phyloP scores from a whole-genome alignment of 2,797 vertebrate species.

The Thamnophis elegans region DNA sequence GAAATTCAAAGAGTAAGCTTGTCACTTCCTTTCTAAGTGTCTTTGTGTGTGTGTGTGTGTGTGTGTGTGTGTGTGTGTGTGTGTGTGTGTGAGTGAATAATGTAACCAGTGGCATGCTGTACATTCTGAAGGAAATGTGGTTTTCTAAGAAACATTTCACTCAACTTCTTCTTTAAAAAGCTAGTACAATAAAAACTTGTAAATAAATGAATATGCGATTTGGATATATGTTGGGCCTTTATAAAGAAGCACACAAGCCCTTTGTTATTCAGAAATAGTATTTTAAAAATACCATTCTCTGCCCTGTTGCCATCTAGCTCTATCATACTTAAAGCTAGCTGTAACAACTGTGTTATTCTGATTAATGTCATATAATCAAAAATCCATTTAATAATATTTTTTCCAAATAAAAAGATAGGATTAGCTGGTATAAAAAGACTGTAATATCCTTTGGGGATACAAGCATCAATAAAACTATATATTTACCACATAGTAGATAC shows the following conservation, averaged over 20 bases:
- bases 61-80: not conserved
- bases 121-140: not conserved
- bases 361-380: not conserved
- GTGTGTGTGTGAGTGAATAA: not conserved
- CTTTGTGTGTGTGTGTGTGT: not conserved
- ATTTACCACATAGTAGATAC: conserved; percentile 19
- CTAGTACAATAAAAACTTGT: not conserved
- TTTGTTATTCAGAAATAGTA: not conserved
- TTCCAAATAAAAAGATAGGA: conserved; percentile 1
- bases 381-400: conserved; percentile 12
- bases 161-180: not conserved
- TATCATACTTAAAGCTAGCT: conserved; percentile 10
- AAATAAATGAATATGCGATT: not conserved
- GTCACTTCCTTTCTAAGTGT: not conserved
- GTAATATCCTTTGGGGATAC: conserved; percentile 1
- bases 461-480: not conserved
- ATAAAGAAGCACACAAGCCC: not conserved
- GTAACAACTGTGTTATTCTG: not conserved
- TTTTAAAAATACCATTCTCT: conserved; percentile 9
- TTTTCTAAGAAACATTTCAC: not conserved
- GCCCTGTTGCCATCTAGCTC: conserved; percentile 5
- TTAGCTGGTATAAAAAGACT: not conserved
- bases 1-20: conserved; percentile 27
- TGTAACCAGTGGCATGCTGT: not conserved
- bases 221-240: too few species aligned